phyloP scores from a whole-genome alignment of 2,797 vertebrate species.

The Carapus acus region DNA sequence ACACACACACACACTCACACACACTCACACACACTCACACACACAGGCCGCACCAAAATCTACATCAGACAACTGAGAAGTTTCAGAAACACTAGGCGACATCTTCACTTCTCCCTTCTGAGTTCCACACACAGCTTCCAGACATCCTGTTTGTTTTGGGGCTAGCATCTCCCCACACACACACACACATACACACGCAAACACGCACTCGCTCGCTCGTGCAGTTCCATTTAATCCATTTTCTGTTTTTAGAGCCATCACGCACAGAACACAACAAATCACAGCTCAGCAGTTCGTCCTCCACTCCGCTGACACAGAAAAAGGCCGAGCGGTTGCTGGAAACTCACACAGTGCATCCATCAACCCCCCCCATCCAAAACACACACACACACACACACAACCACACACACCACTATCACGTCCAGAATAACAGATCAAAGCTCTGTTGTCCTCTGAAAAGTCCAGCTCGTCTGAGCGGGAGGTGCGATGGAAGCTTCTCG shows the following conservation, averaged over 20 bases:
- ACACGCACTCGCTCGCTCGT: too few species aligned
- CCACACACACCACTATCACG: too few species aligned
- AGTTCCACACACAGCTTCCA: slow-evolving; percentile 5
- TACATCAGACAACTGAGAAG: slow-evolving; percentile 26
- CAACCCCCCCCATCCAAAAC: too few species aligned
- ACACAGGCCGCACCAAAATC: too few species aligned
- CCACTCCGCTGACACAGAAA: slow-evolving; percentile 8
- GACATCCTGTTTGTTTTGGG: slow-evolving; percentile 48
- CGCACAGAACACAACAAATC: slow-evolving; percentile 15
- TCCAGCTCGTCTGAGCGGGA: too few species aligned
- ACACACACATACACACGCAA: too few species aligned
- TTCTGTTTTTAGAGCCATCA: slow-evolving; percentile 26
- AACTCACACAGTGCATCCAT: slow-evolving; percentile 20
- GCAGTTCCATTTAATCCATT: slow-evolving; percentile 16
- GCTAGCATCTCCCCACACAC: slow-evolving; percentile 6
- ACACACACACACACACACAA: too few species aligned
- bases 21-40: too few species aligned
- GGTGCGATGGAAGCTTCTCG: too few species aligned
- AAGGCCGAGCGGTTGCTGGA: neutral
- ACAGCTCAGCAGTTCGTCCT: slow-evolving; percentile 15
- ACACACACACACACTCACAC: too few species aligned
- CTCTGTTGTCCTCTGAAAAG: too few species aligned
- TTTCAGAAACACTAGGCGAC: slow-evolving; percentile 32
- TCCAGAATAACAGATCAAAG: too few species aligned
- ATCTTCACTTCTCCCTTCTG: slow-evolving; percentile 24